Evolutionary conservation across 2,113 vertebrate genomes (phyloP), one percentile per base, ranked within the genome.

Genomic region (Notiomystis cincta): DNA sequence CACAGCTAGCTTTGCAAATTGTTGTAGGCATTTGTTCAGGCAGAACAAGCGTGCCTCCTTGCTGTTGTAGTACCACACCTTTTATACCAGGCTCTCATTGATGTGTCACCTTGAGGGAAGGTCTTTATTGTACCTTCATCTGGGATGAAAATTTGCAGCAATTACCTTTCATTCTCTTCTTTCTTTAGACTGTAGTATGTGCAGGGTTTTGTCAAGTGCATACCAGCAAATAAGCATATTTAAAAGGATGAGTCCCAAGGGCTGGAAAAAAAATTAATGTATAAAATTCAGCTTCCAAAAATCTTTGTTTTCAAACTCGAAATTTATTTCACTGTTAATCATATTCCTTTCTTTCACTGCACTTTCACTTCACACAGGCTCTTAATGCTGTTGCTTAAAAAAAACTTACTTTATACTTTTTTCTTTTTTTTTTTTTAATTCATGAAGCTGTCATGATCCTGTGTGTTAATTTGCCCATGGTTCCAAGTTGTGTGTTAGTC

Each of bases 121-220:
- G 48, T 84, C 83, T 94, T 96, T 93, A 78, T 35, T 76, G 48
- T 51, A 62, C 70, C 79, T 90, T 94, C 60, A 73, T 91, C 67
- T 77, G 31, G 47, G 51, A 82, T 91, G 61, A 91, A 93, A 87
- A 60, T 82, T 84, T 84, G 73, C 18, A 45, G 90, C 84, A 87
- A 94, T 87, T 91, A 44, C 17, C 31, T 89, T 82, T 94, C 57
- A 91, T 82, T 87, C 50, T 60, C 13, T 67, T 83, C 77, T 87
- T 87, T 82, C 65, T 91, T 72, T 93, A 70, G 69, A 85, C 56
- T 22, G 40, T 58, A 60, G 11, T 27, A 54, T n/a, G 35, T 81
- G 80, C 35, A 58, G 54, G 64, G 30, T 80, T 90, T 86, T 91
- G 58, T 83, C 60, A 91, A 64, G 58, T 77, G 30, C 30, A 17